A percentile compares a stretch with the other conserved stretches of the same genome.
Evolutionary conservation across 35 echinoderm and acorn worm species (phyloP).

Genomic region (Apostichopus californicus): DNA sequence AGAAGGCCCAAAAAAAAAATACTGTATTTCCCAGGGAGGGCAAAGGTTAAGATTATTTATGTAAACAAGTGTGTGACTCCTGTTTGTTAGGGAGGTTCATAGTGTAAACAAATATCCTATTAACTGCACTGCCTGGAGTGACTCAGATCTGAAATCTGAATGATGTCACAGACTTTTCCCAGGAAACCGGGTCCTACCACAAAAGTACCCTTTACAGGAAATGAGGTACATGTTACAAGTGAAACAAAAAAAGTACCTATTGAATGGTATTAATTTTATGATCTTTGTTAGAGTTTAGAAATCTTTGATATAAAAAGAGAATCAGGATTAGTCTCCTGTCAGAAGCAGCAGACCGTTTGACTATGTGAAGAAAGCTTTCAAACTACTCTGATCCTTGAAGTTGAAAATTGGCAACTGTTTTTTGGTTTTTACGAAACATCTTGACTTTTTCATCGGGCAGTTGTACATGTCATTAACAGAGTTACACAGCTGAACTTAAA

Average conservation of each 20-base stretch:
- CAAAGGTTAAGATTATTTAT: background rate
- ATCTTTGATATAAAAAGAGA: background rate
- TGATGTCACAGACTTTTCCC: slow-evolving; percentile 23
- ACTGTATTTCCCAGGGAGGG: background rate
- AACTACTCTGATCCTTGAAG: no score
- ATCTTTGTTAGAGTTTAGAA: background rate
- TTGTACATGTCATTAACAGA: no score
- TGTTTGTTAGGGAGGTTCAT: background rate
- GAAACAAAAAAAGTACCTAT: background rate
- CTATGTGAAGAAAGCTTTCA: no score
- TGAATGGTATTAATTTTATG: background rate
- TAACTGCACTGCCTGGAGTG: background rate
- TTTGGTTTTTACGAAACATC: no score
- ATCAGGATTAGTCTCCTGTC: background rate
- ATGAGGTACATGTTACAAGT: background rate
- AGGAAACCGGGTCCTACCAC: background rate
- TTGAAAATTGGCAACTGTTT: no score
- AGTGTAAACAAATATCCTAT: background rate
- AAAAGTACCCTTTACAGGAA: slow-evolving; percentile 29
- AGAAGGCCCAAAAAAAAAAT: no score
- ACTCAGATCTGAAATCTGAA: background rate
- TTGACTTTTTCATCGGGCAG: no score
- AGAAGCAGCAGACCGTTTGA: background rate
- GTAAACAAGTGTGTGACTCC: background rate
- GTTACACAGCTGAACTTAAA: no score